Evolutionary conservation across 2,113 vertebrate genomes (phyloP), one percentile per base, ranked within the genome.

Genomic region (Ctenomys sociabilis): DNA sequence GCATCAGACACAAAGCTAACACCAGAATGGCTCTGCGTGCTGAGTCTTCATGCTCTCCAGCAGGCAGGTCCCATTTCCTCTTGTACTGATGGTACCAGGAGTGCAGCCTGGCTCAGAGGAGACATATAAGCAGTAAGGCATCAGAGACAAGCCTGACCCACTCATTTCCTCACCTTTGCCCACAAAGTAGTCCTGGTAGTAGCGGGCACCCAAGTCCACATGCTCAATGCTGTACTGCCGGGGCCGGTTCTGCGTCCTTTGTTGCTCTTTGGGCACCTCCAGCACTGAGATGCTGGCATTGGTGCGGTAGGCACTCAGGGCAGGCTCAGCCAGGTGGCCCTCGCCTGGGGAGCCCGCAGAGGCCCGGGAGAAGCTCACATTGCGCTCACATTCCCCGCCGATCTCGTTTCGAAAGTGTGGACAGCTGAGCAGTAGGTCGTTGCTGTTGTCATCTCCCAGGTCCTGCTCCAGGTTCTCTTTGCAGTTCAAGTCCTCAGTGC

Each of bases 351-450:
- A 98, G 52, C 98, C 98, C 0, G 94, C 97, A 0, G 98, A 98
- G 0, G 99, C 98, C 94, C 97, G 98, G 30, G 99, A 98, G 91
- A 99, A 99, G 97, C 99, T 99, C 96, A 99, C 97, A 35, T 99
- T 98, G 70, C 99, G 99, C 52, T 99, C 99, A 0, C 96, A 96
- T 16, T 97, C 95, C 14, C 99, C 99, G 0, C 99, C 99, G 0
- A 98, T 99, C 98, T 99, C 99, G 0, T 99, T 99, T 28, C 99
- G 98, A 97, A 99, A 99, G 93, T 99, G 99, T 0, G 99, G 99
- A 94, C 99, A 99, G 98, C 98, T 99, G 40, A 99, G 99, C 43
- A 99, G 98, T 7, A 99, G 98, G 0, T 98, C 98, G 2, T 99
- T 99, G 97, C 97, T 98, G 84, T 97, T 98, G 97, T 98, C 95